A percentile compares a stretch with the other conserved stretches of the same genome.
Evolutionary conservation across 2,797 vertebrate species (phyloP).

Genomic region (Phrynocephalus vlangalii): DNA sequence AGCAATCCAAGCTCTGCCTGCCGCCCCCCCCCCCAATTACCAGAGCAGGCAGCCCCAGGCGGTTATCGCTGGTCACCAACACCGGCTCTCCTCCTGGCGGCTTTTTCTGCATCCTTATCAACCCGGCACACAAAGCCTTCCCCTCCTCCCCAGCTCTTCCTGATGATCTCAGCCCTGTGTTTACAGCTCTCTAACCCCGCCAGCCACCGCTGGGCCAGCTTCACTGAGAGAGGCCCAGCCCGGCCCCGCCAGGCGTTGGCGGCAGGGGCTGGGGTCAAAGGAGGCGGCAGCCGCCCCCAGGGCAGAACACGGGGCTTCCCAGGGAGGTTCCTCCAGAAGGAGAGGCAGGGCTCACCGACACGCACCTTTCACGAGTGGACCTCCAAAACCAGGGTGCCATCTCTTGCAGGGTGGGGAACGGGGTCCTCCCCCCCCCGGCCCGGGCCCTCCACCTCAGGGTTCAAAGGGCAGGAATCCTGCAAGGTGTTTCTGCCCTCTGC

Average conservation of each 20-base stretch:
- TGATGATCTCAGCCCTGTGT: slow-evolving; percentile 73
- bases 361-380: too few relatives aligned
- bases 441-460: not conserved
- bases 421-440: too few relatives aligned
- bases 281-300: too few relatives aligned
- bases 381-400: not conserved
- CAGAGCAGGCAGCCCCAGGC: slow-evolving; percentile 66
- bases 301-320: slow-evolving; percentile 38
- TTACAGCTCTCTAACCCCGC: slow-evolving; percentile 73
- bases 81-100: slow-evolving; percentile 67
- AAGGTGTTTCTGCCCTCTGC: too few relatives aligned
- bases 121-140: slow-evolving; percentile 74
- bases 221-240: slow-evolving; percentile 71
- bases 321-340: not conserved
- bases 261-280: too few relatives aligned
- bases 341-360: not conserved
- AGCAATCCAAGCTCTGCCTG: not conserved
- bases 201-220: slow-evolving; percentile 73
- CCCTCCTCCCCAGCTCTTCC: slow-evolving; percentile 61
- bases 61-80: slow-evolving; percentile 73
- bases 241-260: slow-evolving; percentile 56
- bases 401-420: not conserved
- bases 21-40: slow-evolving; percentile 52
- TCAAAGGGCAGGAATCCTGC: not conserved
- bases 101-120: slow-evolving; percentile 82